Evolutionary conservation across 2,113 vertebrate species (phyloP).

Genomic region (Vimba vimba): DNA sequence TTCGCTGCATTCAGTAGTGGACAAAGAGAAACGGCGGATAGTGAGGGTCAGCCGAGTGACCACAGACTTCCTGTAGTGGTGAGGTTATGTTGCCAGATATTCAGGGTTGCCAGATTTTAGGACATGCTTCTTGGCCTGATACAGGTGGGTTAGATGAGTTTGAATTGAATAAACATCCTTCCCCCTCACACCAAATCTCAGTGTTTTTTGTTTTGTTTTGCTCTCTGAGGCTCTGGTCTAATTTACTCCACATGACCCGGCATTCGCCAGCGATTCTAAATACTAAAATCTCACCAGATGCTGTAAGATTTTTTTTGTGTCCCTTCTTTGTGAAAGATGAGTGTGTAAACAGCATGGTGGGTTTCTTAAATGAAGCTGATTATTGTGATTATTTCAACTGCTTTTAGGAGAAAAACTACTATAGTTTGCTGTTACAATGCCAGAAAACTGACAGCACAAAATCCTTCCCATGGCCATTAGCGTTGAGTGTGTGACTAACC

Average conservation of each 20-base stretch:
- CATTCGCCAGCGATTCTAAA: constrained; percentile 37
- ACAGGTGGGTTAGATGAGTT: constrained; percentile 7
- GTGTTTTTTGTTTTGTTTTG: not conserved
- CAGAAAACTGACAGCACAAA: not conserved
- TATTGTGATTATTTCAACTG: not conserved
- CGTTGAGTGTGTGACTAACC: not conserved
- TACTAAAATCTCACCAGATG: constrained; percentile 51
- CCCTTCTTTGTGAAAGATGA: not conserved
- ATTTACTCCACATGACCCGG: constrained; percentile 50
- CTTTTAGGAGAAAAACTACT: not conserved
- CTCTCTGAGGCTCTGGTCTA: constrained; percentile 9
- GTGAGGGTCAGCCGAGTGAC: not conserved
- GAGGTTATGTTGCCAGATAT: constrained; percentile 19
- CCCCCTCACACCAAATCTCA: not conserved
- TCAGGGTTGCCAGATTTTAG: constrained; percentile 25
- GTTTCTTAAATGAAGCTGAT: not conserved
- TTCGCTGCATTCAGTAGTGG: not conserved
- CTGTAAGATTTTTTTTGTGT: constrained; percentile 28
- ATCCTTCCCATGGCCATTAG: not conserved
- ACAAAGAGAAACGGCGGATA: not conserved
- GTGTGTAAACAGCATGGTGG: not conserved
- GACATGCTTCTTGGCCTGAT: constrained; percentile 35
- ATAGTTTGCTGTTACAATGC: not conserved
- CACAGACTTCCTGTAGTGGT: not conserved
- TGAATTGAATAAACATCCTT: not conserved